Conservation (phyloP, 2,113 vertebrate species). For the Nematolebias whitei region DNA sequence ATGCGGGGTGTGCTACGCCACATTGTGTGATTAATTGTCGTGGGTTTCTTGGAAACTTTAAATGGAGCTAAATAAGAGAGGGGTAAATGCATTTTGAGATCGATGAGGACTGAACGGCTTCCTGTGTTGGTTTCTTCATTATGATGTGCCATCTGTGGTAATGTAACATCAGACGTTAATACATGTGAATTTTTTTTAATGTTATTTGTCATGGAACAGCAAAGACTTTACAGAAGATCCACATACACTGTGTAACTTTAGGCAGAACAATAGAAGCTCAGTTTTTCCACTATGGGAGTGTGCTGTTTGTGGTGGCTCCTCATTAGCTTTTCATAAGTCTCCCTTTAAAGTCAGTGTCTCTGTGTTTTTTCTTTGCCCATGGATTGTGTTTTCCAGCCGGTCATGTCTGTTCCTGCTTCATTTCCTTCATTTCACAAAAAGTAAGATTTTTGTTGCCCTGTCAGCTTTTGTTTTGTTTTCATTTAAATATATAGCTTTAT, state of each 20-base stretch:
- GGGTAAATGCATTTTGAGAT: conserved; percentile 15
- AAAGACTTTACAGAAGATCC: conserved; percentile 7
- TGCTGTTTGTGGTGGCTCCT: no score
- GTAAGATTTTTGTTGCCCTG: no score
- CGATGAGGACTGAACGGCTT: conserved; percentile 2
- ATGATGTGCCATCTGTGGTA: conserved; percentile 14
- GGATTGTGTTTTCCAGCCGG: no score
- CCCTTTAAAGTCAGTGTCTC: no score
- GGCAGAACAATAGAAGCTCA: no score
- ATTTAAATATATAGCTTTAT: no score
- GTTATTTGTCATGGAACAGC: conserved; percentile 10
- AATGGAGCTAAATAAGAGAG: conserved; percentile 25
- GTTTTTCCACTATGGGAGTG: no score
- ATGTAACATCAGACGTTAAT: conserved; percentile 50
- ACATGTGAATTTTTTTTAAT: conserved; percentile 54
- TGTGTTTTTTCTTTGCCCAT: no score
- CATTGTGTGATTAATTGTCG: conserved; percentile 75
- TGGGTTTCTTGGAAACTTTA: conserved; percentile 55
- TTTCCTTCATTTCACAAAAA: no score
- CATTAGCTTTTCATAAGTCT: no score
- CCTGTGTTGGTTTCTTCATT: conserved; percentile 34
- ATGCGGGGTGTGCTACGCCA: conserved; percentile 47
- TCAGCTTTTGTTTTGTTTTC: no score
- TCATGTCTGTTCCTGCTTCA: no score
- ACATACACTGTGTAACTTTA: not conserved